Base-by-base conservation (phyloP, 1,140 invertebrate species). In the Rhizoglyphus robini region DNA sequence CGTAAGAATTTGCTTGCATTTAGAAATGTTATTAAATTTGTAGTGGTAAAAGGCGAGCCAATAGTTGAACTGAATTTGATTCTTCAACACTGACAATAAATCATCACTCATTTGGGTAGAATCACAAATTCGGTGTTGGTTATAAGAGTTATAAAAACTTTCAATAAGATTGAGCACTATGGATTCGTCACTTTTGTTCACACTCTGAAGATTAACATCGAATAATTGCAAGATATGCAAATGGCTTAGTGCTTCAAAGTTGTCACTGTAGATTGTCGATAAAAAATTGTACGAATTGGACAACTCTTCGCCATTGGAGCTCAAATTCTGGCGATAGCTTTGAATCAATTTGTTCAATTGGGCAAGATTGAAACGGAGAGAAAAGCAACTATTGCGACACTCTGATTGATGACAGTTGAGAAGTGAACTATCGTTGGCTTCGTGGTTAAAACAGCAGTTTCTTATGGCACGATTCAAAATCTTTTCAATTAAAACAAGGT, bases 1-100 rank as follows among this genome's bases (percentile, higher is more conserved):
- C 2, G 8, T 11, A 2, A 60, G 58, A 38, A 60, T 60, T 32
- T 60, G 30, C 13, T 27, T 15, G 29, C 58, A 60, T 27, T 60
- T 60, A 1, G 15, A 3, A 2, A 60, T 11, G 29, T 60, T 60
- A 20, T 27, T 13, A 2, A 18, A 29, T 23, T 29, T 15, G 13
- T 60, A 2, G 27, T 60, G 27, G 29, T 60, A 60, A 15, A 60
- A 60, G n/a, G 58, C 58, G 1, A 60, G 30, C 58, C 58, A 60
- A 46, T 60, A 60, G 27, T 60, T 46, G n/a, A 60, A 60, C 29
- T 60, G 15, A 23, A 60, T n/a, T 46, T 60, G 3, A 4, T 34
- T 34, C 29, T 32, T 1, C 2, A 60, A n/a, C 2, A 3, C 2
- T 2, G 15, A 18, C 27, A 60, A 60, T 27, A 29, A 8, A 3